phyloP scores from a whole-genome alignment of 1,140 invertebrate species.

The Eurosta solidaginis region DNA sequence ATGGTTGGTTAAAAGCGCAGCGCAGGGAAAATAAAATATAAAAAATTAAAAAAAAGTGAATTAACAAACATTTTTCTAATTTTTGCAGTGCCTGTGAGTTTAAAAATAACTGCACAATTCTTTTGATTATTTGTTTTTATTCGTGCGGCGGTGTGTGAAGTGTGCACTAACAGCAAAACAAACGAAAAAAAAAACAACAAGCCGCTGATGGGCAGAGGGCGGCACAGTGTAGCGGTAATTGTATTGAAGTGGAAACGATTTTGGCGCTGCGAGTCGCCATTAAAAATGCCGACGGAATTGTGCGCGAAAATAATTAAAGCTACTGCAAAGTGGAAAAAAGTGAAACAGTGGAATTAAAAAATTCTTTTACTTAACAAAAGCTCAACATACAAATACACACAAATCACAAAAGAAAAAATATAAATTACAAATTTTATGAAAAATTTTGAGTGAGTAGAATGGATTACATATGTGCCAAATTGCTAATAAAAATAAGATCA shows the following conservation, averaged over 20 bases:
- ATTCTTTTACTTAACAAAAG: not conserved
- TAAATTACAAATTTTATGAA: no score
- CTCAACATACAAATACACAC: not conserved
- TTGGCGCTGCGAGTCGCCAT: not conserved
- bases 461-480: not conserved
- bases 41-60: constrained; percentile 13
- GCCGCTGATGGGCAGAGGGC: not conserved
- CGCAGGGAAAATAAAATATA: not conserved
- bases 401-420: constrained; percentile 15
- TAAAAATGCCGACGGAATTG: constrained; percentile 9
- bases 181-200: not conserved
- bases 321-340: not conserved
- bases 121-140: constrained; percentile 14
- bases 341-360: not conserved
- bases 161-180: not conserved
- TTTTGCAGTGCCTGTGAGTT: constrained; percentile 11
- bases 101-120: constrained; percentile 15
- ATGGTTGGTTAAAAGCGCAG: not conserved
- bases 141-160: constrained; percentile 1
- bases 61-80: constrained; percentile 18
- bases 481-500: constrained; percentile 6
- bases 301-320: constrained; percentile 14
- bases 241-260: not conserved
- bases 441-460: constrained; percentile 1
- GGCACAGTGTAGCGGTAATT: not conserved